Evolutionary conservation across 2,888 invertebrate genomes (phyloP), one percentile per base, ranked within the genome.

Genomic region (Nephrotoma appendiculata): DNA sequence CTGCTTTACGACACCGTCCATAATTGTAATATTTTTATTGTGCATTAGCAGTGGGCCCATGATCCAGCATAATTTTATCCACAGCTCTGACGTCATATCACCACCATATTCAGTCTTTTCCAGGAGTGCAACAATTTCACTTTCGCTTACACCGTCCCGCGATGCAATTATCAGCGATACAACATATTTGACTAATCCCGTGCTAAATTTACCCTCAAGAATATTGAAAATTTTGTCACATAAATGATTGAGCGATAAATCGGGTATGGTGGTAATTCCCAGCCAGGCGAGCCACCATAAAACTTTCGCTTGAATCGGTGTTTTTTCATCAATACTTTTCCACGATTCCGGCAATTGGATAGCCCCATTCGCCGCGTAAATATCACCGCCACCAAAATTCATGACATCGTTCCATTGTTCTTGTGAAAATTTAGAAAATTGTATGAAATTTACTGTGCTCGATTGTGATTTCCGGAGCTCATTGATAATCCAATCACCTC

Each of bases 141-240:
- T 95, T 89, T 96, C 96, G 31, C 95, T 95, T 85, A 97, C 92
- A 2, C 97, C 97, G 90, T 95, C 94, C 87, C 96, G 94, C 6
- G 96, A 94, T 3, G 95, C 95, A 0, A 95, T 94, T 87, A 97
- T 92, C 87, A 96, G 93, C 2, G 96, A 94, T 52, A 97, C 92
- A 86, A 96, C 94, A 86, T 93, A 92, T 89, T 94, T 93, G 15
- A 95, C 95, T 88, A 94, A 93, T 43, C 94, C 94, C 57, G 92
- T 92, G 0, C 95, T 95, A 85, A 96, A 92, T 86, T 95, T 94
- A 1, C 93, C 93, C 90, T 95, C 94, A 87, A 97, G 92, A 90
- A 96, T 94, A 87, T 93, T 91, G 88, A 93, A 93, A 88, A 96
- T 92, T 90, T 96, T 96, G 44, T 94, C 94, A 85, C 93, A 91